phyloP scores from a whole-genome alignment of 2,113 vertebrate genomes.

The Poicephalus meyeri region DNA sequence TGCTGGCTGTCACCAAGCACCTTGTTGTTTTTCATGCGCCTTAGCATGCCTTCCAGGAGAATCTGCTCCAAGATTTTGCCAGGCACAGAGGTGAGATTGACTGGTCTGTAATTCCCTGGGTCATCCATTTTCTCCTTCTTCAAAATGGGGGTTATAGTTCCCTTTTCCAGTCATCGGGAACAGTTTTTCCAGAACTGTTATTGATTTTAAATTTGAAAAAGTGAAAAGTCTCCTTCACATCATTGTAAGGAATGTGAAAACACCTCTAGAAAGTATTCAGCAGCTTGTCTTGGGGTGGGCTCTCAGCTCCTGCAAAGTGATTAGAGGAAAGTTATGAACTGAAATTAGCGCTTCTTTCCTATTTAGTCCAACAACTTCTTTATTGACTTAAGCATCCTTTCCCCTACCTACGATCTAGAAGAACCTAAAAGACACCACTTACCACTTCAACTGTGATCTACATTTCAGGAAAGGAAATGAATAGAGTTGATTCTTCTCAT shows the following conservation, averaged over 20 bases:
- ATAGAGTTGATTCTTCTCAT: neutral
- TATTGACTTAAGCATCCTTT: neutral
- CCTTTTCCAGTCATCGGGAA: no score
- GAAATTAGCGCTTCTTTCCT: neutral
- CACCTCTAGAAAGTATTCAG: neutral
- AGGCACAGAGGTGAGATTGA: no score
- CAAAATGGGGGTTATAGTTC: no score
- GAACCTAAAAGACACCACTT: neutral
- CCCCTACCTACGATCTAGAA: rapidly evolving
- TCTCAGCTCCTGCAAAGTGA: neutral
- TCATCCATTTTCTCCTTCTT: no score
- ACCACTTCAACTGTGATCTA: neutral
- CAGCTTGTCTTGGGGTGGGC: neutral
- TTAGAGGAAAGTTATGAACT: neutral
- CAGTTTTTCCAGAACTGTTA: neutral
- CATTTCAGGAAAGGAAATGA: neutral
- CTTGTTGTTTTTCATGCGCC: no score
- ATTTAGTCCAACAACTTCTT: neutral
- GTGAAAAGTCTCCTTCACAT: neutral
- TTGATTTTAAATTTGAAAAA: neutral
- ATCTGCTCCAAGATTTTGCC: no score
- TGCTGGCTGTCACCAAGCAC: no score
- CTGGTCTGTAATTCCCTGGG: no score
- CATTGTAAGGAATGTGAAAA: neutral
- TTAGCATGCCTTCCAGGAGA: no score